Conservation (phyloP, 2,113 vertebrate genomes). For the Istiophorus platypterus region DNA sequence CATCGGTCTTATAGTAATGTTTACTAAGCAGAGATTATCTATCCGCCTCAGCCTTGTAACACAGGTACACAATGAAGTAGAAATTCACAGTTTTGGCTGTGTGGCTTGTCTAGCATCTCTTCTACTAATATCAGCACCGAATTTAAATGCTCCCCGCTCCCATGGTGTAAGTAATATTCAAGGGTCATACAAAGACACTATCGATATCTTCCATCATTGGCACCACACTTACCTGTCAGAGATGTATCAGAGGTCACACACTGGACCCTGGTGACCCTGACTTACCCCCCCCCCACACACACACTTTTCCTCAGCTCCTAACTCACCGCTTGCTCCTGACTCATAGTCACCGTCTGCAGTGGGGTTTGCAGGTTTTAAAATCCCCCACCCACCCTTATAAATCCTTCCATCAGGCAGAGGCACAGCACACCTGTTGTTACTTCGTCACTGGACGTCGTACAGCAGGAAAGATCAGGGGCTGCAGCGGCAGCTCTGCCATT, state of each 20-base stretch:
- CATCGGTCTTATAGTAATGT: slow-evolving; percentile 58
- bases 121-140: slow-evolving; percentile 21
- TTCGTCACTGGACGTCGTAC: slow-evolving; percentile 28
- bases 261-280: slow-evolving; percentile 54
- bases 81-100: slow-evolving; percentile 2
- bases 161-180: slow-evolving; percentile 5
- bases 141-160: slow-evolving; percentile 53
- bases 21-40: slow-evolving; percentile 77
- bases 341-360: slow-evolving; percentile 34
- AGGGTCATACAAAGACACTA: slow-evolving; percentile 16
- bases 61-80: slow-evolving; percentile 11
- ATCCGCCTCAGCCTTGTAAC: slow-evolving; percentile 39
- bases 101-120: slow-evolving; percentile 2
- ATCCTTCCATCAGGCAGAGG: slow-evolving; percentile 27
- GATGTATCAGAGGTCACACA: slow-evolving; percentile 50
- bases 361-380: slow-evolving; percentile 23
- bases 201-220: slow-evolving; percentile 43
- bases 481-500: slow-evolving; percentile 7
- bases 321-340: neutral
- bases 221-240: slow-evolving; percentile 34
- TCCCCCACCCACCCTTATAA: slow-evolving; percentile 7
- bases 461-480: neutral
- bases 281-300: slow-evolving; percentile 42
- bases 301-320: slow-evolving; percentile 47
- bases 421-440: slow-evolving; percentile 62